These are phyloP conservation scores for Chaetodon trifascialis DNA, from an alignment of 2,113 vertebrate genomes.

Conservation along the genomic window DNA sequence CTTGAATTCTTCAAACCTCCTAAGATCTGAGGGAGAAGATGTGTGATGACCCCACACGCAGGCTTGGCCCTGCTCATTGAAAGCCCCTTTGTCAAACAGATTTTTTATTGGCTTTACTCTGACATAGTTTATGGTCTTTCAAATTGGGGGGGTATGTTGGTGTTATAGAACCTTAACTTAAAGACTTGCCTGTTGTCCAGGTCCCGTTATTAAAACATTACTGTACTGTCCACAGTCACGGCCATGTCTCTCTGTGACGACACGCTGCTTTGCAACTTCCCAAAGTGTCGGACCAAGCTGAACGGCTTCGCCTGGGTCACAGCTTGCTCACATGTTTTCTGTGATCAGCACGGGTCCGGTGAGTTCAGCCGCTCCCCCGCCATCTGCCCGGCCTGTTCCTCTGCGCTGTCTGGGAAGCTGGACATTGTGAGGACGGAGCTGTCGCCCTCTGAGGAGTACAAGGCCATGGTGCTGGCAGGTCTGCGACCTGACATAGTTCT, in stretches of 20 bases:
- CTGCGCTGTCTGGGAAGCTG: conserved; percentile 89
- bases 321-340: conserved; percentile 92
- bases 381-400: conserved; percentile 90
- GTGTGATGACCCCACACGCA: background rate
- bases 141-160: background rate
- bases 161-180: background rate
- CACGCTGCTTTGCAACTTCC: conserved; percentile 90
- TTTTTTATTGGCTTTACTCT: background rate
- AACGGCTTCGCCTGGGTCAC: conserved; percentile 91
- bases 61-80: background rate
- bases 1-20: background rate
- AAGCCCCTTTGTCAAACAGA: background rate
- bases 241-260: conserved; percentile 88
- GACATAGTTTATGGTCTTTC: background rate
- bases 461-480: conserved; percentile 91
- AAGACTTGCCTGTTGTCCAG: background rate
- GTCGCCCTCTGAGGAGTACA: conserved; percentile 90
- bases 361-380: conserved; percentile 90
- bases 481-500: conserved; percentile 88
- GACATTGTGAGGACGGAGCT: conserved; percentile 91
- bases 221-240: conserved; percentile 4
- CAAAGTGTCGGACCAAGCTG: conserved; percentile 88
- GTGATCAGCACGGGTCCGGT: conserved; percentile 90
- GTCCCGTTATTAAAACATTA: background rate
- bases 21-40: no score